Evolutionary conservation across 64 coral and sea anemone species (phyloP).

Genomic region (Hydrozoanthus tunicans): DNA sequence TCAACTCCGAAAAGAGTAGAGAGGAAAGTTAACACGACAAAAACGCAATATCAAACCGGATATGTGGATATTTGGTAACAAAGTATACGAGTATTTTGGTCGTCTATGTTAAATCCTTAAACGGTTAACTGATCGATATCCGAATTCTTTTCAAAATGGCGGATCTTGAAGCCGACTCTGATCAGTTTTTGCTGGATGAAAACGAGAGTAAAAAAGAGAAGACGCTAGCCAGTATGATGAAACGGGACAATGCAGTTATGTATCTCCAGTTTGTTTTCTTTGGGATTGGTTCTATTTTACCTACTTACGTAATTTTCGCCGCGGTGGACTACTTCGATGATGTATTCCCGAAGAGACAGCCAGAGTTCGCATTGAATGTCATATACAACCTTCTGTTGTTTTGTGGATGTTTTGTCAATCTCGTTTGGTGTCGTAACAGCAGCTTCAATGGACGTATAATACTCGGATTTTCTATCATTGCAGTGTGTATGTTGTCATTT

Average conservation of each 20-base stretch:
- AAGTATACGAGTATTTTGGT: no score
- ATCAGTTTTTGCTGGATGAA: conserved; percentile 76
- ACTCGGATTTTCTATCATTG: conserved; percentile 75
- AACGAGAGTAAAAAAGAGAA: conserved; percentile 61
- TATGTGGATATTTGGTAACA: no score
- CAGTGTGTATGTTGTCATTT: conserved; percentile 79
- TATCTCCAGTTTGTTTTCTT: conserved; percentile 95
- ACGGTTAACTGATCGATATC: not conserved
- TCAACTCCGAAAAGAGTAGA: no score
- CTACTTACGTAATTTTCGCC: conserved; percentile 86
- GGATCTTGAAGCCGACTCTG: conserved; percentile 77
- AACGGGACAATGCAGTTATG: conserved; percentile 71
- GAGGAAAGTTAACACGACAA: no score
- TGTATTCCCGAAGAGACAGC: conserved; percentile 85
- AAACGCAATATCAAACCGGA: no score
- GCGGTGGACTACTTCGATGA: conserved; percentile 92
- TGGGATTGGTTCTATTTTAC: conserved; percentile 85
- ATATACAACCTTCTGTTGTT: conserved; percentile 92
- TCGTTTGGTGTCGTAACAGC: conserved; percentile 82
- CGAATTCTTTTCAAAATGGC: conserved; percentile 73
- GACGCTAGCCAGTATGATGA: conserved; percentile 65
- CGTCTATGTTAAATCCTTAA: no score
- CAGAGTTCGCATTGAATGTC: conserved; percentile 87
- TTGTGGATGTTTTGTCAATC: conserved; percentile 88
- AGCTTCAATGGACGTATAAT: conserved; percentile 88